phyloP scores from a whole-genome alignment of 2,888 invertebrate species.

The Malachius bipustulatus region DNA sequence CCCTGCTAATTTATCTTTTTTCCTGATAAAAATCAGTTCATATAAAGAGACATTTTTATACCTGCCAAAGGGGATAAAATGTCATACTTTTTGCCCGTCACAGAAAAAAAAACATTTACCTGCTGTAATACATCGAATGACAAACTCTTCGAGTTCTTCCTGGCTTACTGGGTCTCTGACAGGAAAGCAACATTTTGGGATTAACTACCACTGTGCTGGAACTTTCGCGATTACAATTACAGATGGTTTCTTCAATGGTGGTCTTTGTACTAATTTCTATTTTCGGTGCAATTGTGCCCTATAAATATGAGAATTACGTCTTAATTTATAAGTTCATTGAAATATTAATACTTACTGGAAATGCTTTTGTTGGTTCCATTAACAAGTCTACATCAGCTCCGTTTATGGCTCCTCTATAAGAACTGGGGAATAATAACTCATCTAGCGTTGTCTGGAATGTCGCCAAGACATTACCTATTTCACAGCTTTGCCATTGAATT shows the following conservation, averaged over 20 bases:
- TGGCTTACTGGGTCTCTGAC: conserved; percentile 9
- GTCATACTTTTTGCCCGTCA: too few species aligned
- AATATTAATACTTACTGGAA: conserved; percentile 52
- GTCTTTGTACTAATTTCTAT: conserved; percentile 57
- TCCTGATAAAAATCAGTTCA: too few species aligned
- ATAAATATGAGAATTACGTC: too few species aligned
- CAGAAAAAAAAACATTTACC: too few species aligned
- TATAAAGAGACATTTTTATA: too few species aligned
- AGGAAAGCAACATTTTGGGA: conserved; percentile 35
- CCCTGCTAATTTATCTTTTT: too few species aligned
- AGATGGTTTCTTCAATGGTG: conserved; percentile 48
- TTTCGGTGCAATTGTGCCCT: conserved; percentile 63
- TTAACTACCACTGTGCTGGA: conserved; percentile 28
- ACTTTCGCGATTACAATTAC: conserved; percentile 20
- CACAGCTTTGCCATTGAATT: conserved; percentile 47
- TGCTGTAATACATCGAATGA: conserved; percentile 24
- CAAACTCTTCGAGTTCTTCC: conserved; percentile 23
- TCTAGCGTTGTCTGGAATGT: conserved; percentile 51
- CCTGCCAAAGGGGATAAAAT: too few species aligned
- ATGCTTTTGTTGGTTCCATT: conserved; percentile 53
- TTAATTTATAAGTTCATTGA: too few species aligned
- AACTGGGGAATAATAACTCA: conserved; percentile 52
- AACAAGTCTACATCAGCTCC: conserved; percentile 52
- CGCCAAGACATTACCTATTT: conserved; percentile 43
- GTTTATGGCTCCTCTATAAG: conserved; percentile 41